phyloP scores from a whole-genome alignment of 1,140 invertebrate genomes.

The Drosophila parvula region DNA sequence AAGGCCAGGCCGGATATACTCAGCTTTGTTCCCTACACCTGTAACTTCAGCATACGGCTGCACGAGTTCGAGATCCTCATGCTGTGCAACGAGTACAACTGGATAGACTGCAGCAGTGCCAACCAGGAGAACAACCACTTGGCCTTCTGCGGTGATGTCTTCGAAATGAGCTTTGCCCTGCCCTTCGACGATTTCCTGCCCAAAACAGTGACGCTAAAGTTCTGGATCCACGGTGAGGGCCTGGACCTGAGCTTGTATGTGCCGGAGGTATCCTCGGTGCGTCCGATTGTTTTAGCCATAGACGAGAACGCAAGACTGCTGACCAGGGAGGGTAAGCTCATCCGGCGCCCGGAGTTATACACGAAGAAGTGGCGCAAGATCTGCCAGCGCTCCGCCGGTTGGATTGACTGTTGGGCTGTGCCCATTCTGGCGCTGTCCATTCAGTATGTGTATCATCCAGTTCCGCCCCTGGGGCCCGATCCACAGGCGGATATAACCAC shows the following conservation, averaged over 20 bases:
- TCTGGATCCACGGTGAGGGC: constrained; percentile 97
- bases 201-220: constrained; percentile 92
- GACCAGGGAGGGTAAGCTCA: constrained; percentile 89
- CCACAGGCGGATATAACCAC: constrained; percentile 96
- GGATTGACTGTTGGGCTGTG: constrained; percentile 98
- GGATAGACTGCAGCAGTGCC: constrained; percentile 98
- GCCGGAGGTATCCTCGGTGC: constrained; percentile 95
- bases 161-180: constrained; percentile 96
- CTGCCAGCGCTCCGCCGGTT: constrained; percentile 90
- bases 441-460: constrained; percentile 95
- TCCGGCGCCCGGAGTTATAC: constrained; percentile 86
- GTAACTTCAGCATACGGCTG: constrained; percentile 94
- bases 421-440: constrained; percentile 96
- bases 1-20: constrained; percentile 95
- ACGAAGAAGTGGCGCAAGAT: constrained; percentile 94
- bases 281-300: constrained; percentile 92
- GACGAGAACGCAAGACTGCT: constrained; percentile 95
- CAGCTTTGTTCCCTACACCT: constrained; percentile 98
- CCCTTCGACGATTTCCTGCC: constrained; percentile 97
- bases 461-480: constrained; percentile 92
- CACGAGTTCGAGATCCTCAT: constrained; percentile 98
- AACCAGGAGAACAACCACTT: constrained; percentile 97
- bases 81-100: constrained; percentile 98
- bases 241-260: constrained; percentile 95
- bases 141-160: constrained; percentile 95